A percentile compares a stretch with the other conserved stretches of the same genome.
Conservation (phyloP, 2,797 vertebrate genomes). For the Poecilia picta region DNA sequence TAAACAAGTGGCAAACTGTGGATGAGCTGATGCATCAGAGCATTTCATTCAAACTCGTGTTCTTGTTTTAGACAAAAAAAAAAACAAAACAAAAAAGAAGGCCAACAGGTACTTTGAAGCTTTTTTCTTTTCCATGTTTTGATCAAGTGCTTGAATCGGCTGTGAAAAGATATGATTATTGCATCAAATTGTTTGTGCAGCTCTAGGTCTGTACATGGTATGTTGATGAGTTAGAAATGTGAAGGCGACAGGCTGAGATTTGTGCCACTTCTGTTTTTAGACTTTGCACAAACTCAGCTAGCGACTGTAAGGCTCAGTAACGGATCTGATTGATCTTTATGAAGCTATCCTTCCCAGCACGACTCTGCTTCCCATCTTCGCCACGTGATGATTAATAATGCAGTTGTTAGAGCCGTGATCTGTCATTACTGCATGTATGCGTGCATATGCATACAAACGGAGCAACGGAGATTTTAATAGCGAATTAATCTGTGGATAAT, state of each 20-base stretch:
- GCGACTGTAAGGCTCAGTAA: conserved; percentile 34
- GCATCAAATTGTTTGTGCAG: conserved; percentile 50
- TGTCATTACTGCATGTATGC: conserved; percentile 51
- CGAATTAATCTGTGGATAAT: conserved; percentile 67
- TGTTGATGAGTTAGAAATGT: conserved; percentile 12
- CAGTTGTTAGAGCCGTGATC: conserved; percentile 40
- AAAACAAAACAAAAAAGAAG: conserved; percentile 13
- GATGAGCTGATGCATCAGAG: conserved; percentile 17
- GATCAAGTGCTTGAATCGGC: conserved; percentile 45
- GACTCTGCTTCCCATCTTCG: conserved; percentile 35
- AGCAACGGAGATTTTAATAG: conserved; percentile 46
- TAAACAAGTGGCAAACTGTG: conserved; percentile 15
- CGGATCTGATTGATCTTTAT: conserved; percentile 58
- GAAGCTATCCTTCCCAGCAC: conserved; percentile 36
- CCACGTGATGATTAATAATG: conserved; percentile 62
- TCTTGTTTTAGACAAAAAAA: not conserved
- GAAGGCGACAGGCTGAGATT: conserved; percentile 12
- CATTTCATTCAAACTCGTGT: conserved; percentile 15
- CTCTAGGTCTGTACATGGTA: conserved; percentile 33
- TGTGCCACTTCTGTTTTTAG: conserved; percentile 36
- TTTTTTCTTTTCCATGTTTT: conserved; percentile 32
- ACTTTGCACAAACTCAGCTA: conserved; percentile 25
- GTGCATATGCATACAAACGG: conserved; percentile 56
- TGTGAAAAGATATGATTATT: conserved; percentile 46
- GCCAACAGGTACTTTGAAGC: conserved; percentile 29